phyloP scores from a whole-genome alignment of 2,888 invertebrate genomes.

The Callinectes sapidus region DNA sequence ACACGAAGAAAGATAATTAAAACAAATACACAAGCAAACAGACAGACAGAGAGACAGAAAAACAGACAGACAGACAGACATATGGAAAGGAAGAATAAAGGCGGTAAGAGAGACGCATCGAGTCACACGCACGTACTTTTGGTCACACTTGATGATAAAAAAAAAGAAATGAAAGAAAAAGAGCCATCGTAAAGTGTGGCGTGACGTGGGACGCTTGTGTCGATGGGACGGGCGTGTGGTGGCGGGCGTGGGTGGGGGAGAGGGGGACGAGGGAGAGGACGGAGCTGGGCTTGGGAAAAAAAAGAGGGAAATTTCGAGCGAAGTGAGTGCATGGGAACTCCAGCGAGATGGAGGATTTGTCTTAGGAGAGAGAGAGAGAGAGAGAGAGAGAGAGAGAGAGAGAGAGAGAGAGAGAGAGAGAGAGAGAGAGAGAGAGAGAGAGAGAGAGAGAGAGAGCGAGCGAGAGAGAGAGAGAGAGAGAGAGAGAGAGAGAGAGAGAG shows the following conservation, averaged over 20 bases:
- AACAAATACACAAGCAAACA: background rate
- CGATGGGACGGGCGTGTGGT: background rate
- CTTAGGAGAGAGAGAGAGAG: background rate
- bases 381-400: background rate
- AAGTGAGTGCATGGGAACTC: slow-evolving; percentile 6
- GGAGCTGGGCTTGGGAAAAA: background rate
- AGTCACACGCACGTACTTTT: slow-evolving; percentile 11
- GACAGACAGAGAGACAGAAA: background rate
- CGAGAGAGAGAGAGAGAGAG: background rate
- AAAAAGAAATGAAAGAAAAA: background rate
- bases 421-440: background rate
- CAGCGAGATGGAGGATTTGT: background rate
- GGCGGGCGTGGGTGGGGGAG: slow-evolving; percentile 5
- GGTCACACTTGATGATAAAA: background rate
- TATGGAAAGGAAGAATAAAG: background rate
- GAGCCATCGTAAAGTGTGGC: background rate
- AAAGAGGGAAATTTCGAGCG: background rate
- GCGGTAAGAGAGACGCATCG: background rate
- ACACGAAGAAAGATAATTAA: background rate
- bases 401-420: background rate
- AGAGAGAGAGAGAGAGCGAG: background rate
- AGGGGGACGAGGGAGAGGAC: background rate
- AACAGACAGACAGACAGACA: background rate
- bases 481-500: background rate
- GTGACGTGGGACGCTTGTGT: slow-evolving; percentile 5